Evolutionary conservation across 2,888 invertebrate genomes (phyloP).

Genomic region (Cosmia pyralina): DNA sequence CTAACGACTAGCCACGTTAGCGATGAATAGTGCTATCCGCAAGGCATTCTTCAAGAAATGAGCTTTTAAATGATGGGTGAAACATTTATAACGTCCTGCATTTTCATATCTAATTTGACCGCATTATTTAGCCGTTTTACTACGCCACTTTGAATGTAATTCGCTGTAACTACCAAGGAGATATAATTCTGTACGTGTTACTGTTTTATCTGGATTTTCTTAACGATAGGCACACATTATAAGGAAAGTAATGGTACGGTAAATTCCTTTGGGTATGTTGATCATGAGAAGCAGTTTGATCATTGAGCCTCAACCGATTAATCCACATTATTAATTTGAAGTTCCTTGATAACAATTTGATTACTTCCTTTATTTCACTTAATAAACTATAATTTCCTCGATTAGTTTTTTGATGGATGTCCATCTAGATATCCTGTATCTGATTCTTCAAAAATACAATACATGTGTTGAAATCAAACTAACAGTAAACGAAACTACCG

Average conservation of each 20-base stretch:
- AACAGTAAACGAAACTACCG: constrained; percentile 6
- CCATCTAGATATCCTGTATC: background rate
- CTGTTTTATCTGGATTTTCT: constrained; percentile 45
- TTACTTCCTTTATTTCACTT: background rate
- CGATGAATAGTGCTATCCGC: constrained; percentile 73
- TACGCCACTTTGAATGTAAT: constrained; percentile 51
- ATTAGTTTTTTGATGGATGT: background rate
- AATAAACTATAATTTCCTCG: background rate
- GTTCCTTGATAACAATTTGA: background rate
- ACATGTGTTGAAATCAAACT: constrained; percentile 10
- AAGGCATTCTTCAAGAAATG: constrained; percentile 66
- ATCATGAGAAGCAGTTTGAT: constrained; percentile 12
- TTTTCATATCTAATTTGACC: constrained; percentile 61
- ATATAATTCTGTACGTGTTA: constrained; percentile 57
- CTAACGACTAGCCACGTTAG: constrained; percentile 70
- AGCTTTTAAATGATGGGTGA: constrained; percentile 66
- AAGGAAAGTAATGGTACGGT: constrained; percentile 22
- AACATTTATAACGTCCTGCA: constrained; percentile 58
- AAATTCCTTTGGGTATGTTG: constrained; percentile 22
- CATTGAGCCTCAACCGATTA: background rate
- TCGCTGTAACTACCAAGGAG: constrained; percentile 42
- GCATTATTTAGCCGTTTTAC: constrained; percentile 62
- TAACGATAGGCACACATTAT: constrained; percentile 44
- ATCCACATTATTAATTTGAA: constrained; percentile 2
- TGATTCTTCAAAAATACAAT: background rate